A percentile compares a stretch with the other conserved stretches of the same genome.
These are phyloP conservation scores for Leucoraja ocellata DNA, from an alignment of 2,797 vertebrate species.

Conservation along the genomic window DNA sequence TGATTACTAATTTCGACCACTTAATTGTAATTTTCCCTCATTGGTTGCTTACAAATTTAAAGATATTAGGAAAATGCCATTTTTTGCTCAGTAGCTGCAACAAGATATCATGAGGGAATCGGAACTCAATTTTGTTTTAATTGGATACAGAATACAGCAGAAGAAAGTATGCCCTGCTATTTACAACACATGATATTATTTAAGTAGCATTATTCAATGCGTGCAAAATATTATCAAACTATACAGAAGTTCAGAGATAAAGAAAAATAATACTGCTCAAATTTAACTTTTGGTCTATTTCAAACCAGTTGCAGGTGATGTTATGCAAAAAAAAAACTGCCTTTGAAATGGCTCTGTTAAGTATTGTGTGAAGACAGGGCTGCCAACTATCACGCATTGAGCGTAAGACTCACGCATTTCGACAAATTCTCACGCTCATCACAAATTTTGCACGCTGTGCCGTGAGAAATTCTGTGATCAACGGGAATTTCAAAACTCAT, in stretches of 20 bases:
- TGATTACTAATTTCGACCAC: neutral
- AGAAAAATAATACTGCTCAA: neutral
- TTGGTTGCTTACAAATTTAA: neutral
- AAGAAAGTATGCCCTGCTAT: neutral
- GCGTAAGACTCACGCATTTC: too few relatives aligned
- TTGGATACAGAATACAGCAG: neutral
- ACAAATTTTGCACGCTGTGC: too few relatives aligned
- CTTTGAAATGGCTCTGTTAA: neutral
- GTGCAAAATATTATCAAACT: neutral
- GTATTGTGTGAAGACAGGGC: neutral
- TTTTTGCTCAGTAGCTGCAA: neutral
- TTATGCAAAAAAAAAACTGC: neutral
- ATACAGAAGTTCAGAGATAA: neutral
- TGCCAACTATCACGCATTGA: too few relatives aligned
- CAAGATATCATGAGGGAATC: neutral
- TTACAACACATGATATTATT: too few relatives aligned
- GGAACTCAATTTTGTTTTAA: neutral
- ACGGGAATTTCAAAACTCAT: too few relatives aligned
- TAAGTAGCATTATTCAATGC: neutral
- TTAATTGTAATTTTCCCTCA: neutral
- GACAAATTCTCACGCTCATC: too few relatives aligned
- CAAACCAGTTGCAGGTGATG: neutral
- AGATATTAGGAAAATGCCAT: neutral
- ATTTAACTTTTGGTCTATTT: neutral
- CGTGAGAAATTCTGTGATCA: too few relatives aligned